These are phyloP conservation scores for Sorex araneus DNA, from an alignment of 2,113 vertebrate genomes.

Conservation along the genomic window DNA sequence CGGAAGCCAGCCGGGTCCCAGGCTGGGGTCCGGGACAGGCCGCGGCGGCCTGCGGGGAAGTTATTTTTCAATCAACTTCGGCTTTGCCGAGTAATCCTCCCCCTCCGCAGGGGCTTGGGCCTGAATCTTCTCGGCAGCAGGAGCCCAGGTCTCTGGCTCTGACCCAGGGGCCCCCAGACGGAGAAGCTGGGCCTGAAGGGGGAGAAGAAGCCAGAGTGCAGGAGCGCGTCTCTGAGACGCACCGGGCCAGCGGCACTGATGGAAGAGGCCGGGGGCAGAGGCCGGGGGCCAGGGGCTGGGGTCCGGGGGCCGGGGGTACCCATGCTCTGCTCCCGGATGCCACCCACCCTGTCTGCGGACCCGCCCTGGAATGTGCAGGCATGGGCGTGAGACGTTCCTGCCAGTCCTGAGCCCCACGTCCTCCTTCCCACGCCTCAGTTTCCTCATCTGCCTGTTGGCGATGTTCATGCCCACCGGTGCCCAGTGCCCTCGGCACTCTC, in stretches of 20 bases:
- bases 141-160: background rate
- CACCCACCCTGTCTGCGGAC: background rate
- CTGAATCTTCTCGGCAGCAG: conserved; percentile 7
- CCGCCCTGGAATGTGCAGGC: background rate
- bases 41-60: conserved; percentile 77
- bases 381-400: background rate
- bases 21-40: conserved; percentile 74
- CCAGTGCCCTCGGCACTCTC: too few relatives aligned
- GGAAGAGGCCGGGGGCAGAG: background rate
- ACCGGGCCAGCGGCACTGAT: rapidly evolving
- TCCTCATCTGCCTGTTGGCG: background rate
- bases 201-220: background rate
- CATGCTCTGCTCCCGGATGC: background rate
- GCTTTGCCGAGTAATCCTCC: conserved; percentile 87
- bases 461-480: too few relatives aligned
- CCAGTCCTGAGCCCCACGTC: background rate
- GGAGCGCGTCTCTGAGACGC: conserved; percentile 1
- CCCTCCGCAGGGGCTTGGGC: background rate
- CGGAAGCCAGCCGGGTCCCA: too few relatives aligned
- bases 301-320: rapidly evolving
- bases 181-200: background rate
- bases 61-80: conserved; percentile 90
- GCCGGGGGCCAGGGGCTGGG: too few relatives aligned
- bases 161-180: background rate
- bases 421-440: background rate